A percentile compares a stretch with the other conserved stretches of the same genome.
These are phyloP conservation scores for Penaeus indicus DNA, from an alignment of 1,140 invertebrate genomes.

Conservation along the genomic window DNA sequence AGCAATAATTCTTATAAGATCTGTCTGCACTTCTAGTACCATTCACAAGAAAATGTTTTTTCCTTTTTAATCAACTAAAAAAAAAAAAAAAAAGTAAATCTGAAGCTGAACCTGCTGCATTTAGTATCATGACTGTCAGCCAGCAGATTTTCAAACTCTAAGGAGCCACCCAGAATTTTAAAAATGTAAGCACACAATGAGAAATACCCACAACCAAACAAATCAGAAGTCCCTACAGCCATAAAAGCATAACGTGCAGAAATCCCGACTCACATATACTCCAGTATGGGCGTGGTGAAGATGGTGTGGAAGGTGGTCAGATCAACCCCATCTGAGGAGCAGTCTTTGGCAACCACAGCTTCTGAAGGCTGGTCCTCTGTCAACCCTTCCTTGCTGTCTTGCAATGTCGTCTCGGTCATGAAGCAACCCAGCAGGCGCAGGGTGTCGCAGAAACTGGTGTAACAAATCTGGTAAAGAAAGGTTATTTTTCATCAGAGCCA, in stretches of 20 bases:
- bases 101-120: no score
- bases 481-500: neutral
- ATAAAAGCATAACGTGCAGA: no score
- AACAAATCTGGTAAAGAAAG: conserved; percentile 80
- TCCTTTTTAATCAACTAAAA: no score
- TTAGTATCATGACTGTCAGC: no score
- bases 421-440: conserved; percentile 93
- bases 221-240: no score
- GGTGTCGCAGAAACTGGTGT: conserved; percentile 92
- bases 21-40: no score
- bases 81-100: no score
- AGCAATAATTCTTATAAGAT: neutral
- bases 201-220: no score
- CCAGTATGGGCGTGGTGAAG: conserved; percentile 73
- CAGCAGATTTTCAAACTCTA: no score
- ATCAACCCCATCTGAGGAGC: conserved; percentile 59
- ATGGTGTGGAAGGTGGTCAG: conserved; percentile 76
- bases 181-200: no score
- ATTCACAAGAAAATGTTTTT: no score
- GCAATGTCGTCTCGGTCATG: conserved; percentile 69
- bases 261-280: conserved; percentile 56
- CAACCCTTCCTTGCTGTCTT: neutral
- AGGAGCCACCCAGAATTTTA: no score
- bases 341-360: neutral
- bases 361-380: neutral